Percentiles rank a stretch among this genome's conserved stretches.
These are phyloP conservation scores for Cecidostiba fungosa DNA, from an alignment of 2,888 invertebrate genomes.

Conservation along the genomic window DNA sequence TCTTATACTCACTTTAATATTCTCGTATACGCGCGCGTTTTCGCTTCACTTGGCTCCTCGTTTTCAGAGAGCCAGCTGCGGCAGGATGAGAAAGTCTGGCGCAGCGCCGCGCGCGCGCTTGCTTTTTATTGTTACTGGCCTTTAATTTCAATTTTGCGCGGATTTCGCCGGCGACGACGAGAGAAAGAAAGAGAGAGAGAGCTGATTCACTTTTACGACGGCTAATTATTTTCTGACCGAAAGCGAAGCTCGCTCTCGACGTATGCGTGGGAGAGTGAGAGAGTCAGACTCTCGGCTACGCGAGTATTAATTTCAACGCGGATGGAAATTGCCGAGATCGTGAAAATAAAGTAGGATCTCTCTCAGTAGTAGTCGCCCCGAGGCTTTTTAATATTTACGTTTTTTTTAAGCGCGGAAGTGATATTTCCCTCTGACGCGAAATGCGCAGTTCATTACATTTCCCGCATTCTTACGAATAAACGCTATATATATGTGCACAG, in stretches of 20 bases:
- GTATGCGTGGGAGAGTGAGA: neutral
- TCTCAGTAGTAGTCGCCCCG: neutral
- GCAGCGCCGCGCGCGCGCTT: neutral
- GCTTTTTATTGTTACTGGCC: constrained; percentile 34
- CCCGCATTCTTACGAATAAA: too few relatives aligned
- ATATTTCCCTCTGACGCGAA: neutral
- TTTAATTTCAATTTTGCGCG: constrained; percentile 38
- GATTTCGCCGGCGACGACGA: neutral
- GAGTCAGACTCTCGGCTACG: neutral
- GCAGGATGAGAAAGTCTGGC: neutral
- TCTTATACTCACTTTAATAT: neutral
- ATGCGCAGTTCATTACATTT: too few relatives aligned
- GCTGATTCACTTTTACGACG: constrained; percentile 16
- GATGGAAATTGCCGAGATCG: constrained; percentile 4
- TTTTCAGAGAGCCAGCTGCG: neutral
- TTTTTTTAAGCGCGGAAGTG: neutral
- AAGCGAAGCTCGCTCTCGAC: neutral
- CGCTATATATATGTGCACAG: too few relatives aligned
- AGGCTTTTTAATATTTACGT: neutral
- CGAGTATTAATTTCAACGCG: neutral
- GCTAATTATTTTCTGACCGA: constrained; percentile 30
- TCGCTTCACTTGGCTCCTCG: constrained; percentile 27
- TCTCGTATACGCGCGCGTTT: neutral
- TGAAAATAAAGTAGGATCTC: neutral
- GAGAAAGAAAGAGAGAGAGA: constrained; percentile 25